Evolutionary conservation across 1,140 invertebrate species (phyloP).

Genomic region (Cyclargus thomasi): DNA sequence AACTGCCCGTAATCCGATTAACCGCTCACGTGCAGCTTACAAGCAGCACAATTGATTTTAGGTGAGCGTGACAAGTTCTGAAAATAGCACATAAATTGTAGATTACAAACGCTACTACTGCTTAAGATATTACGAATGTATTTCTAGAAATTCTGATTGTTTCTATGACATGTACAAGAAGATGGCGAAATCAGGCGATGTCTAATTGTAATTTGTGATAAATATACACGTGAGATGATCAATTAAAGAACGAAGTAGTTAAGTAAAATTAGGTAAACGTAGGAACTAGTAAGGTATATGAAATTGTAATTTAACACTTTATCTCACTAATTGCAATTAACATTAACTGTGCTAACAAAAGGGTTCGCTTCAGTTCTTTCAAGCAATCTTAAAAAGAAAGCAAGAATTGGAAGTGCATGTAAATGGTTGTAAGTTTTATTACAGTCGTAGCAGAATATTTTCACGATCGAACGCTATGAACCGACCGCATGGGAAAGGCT

Average conservation of each 20-base stretch:
- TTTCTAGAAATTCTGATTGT: too few relatives aligned
- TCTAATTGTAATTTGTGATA: neutral
- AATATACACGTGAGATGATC: neutral
- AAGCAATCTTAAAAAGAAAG: neutral
- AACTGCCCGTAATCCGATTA: constrained; percentile 46
- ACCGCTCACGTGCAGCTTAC: constrained; percentile 28
- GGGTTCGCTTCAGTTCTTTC: neutral
- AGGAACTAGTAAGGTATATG: neutral
- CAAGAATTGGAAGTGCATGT: too few relatives aligned
- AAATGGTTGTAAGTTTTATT: neutral
- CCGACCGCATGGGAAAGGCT: constrained; percentile 20
- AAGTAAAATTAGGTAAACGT: neutral
- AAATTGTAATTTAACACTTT: neutral
- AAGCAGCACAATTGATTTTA: constrained; percentile 10
- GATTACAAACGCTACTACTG: too few relatives aligned
- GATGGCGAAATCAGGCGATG: neutral
- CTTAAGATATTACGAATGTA: too few relatives aligned
- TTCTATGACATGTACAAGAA: neutral
- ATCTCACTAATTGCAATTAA: constrained; percentile 1
- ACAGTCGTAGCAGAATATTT: neutral
- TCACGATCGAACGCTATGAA: constrained; percentile 11
- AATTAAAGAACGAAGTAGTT: neutral
- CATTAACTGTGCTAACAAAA: neutral
- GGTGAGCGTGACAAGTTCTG: constrained; percentile 2
- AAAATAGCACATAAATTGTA: too few relatives aligned